Conservation (phyloP, 2,797 vertebrate genomes). For the Enteromius trimaculatus region DNA sequence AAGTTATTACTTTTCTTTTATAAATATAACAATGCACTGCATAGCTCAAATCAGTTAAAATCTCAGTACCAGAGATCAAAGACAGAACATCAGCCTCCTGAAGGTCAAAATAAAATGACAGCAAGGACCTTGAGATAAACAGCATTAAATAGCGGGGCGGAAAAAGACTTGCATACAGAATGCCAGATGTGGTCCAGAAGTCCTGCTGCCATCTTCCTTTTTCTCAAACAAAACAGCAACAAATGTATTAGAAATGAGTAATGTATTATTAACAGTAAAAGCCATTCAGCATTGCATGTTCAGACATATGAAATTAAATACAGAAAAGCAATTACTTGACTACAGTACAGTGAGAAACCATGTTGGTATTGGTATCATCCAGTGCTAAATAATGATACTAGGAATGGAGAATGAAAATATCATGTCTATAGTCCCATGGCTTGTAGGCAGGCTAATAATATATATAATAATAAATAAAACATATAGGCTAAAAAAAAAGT, state of each 20-base stretch:
- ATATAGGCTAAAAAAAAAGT: too few relatives aligned
- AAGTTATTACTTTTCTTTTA: background rate
- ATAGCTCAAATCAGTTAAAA: background rate
- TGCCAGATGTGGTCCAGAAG: background rate
- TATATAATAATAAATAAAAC: background rate
- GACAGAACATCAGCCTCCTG: background rate
- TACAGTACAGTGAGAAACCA: background rate
- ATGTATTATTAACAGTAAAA: too few relatives aligned
- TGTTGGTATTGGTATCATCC: background rate
- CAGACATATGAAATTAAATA: background rate
- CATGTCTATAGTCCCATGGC: background rate
- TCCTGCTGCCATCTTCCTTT: background rate
- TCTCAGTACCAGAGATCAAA: constrained; percentile 1
- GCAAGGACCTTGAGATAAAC: background rate
- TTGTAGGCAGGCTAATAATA: background rate
- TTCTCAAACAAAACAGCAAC: constrained; percentile 10
- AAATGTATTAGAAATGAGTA: background rate
- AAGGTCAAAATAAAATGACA: constrained; percentile 18
- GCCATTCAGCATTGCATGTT: background rate
- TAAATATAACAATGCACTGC: background rate
- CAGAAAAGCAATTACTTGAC: too few relatives aligned
- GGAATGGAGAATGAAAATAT: background rate
- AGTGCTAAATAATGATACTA: background rate
- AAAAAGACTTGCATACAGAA: background rate
- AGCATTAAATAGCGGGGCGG: background rate